These are phyloP conservation scores for Ardeotis arabs DNA, from an alignment of 2,113 vertebrate species.

Conservation along the genomic window DNA sequence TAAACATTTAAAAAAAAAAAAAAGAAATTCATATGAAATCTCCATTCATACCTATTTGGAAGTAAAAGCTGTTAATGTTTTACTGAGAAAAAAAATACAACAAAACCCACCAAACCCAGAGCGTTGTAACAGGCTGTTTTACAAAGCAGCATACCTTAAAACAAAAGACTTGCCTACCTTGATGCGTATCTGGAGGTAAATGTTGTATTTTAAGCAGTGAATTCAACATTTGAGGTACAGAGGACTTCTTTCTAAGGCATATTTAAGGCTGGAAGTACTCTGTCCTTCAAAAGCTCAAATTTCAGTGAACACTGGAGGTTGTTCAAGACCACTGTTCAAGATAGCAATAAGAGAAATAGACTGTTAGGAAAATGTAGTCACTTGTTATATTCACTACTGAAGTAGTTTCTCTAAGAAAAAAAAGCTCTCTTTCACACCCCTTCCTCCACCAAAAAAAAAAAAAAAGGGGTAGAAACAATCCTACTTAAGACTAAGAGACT, in stretches of 20 bases:
- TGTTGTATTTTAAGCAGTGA: not conserved
- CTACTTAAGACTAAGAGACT: not conserved
- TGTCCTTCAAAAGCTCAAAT: not conserved
- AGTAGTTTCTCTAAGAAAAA: not conserved
- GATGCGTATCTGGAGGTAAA: not conserved
- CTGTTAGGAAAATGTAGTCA: not conserved
- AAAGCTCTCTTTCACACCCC: accelerated
- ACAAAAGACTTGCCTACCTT: not conserved
- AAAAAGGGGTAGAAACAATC: not conserved
- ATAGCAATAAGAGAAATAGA: not conserved
- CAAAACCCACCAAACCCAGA: not conserved
- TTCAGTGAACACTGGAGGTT: not conserved
- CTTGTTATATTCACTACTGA: not conserved
- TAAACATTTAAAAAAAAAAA: not conserved
- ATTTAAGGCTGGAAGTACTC: not conserved
- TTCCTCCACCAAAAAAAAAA: not conserved
- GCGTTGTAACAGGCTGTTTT: not conserved
- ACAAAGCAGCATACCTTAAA: not conserved
- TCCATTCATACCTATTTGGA: not conserved
- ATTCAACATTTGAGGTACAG: not conserved
- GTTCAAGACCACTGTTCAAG: not conserved
- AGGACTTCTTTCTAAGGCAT: not conserved
- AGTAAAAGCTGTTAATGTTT: not conserved
- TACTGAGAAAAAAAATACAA: not conserved
- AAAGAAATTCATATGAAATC: not conserved